Evolutionary conservation across 2,113 vertebrate genomes (phyloP).

Genomic region (Sylvia atricapilla): DNA sequence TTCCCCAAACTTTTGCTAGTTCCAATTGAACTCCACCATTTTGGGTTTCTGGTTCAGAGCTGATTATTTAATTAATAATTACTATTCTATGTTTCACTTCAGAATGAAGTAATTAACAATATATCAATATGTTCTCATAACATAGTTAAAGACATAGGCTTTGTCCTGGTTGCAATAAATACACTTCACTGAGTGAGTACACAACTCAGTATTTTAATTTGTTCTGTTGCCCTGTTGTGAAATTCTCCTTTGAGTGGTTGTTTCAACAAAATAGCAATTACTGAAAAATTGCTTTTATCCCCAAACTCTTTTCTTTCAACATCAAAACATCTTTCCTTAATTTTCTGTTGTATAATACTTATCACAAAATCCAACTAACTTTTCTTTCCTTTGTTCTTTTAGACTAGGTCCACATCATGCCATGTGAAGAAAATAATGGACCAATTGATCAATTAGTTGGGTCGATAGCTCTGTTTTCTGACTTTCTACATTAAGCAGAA

Average conservation of each 20-base stretch:
- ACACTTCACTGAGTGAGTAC: neutral
- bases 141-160: neutral
- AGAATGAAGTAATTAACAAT: neutral
- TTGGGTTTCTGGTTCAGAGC: neutral
- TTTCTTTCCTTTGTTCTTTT: conserved; percentile 8
- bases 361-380: neutral
- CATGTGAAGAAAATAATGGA: conserved; percentile 77
- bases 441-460: conserved; percentile 83
- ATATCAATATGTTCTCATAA: neutral
- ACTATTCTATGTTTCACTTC: neutral
- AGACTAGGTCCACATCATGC: neutral
- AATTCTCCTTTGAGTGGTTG: conserved; percentile 34
- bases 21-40: neutral
- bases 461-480: conserved; percentile 86
- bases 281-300: conserved; percentile 48
- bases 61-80: neutral
- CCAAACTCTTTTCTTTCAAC: neutral
- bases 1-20: neutral
- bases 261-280: conserved; percentile 66
- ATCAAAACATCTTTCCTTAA: conserved; percentile 40
- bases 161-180: conserved; percentile 27
- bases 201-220: neutral
- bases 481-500: conserved; percentile 92
- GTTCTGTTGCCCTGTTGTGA: neutral
- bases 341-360: conserved; percentile 21